phyloP scores from a whole-genome alignment of 2,888 invertebrate species.

The Bedellia somnulentella region DNA sequence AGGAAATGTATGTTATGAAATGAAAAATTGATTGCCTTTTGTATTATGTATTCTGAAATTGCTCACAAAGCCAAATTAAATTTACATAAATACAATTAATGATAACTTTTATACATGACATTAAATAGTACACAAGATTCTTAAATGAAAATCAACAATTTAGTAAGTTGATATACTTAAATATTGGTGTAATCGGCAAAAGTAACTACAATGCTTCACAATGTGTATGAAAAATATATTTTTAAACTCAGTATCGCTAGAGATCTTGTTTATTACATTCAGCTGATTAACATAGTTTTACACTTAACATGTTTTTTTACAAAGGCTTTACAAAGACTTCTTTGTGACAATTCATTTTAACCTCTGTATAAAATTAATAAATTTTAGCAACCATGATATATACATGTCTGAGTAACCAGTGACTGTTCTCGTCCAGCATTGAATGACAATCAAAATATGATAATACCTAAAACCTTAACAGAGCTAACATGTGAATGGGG shows the following conservation, averaged over 20 bases:
- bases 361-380: constrained; percentile 56
- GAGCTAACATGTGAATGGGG: constrained; percentile 52
- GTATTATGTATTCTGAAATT: constrained; percentile 58
- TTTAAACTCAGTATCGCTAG: constrained; percentile 38
- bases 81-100: constrained; percentile 59
- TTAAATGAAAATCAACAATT: constrained; percentile 28
- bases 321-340: constrained; percentile 35
- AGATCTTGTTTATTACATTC: constrained; percentile 25
- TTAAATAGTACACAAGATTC: constrained; percentile 47
- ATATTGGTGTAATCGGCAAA: constrained; percentile 29
- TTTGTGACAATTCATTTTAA: constrained; percentile 46
- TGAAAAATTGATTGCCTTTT: constrained; percentile 53
- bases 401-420: constrained; percentile 52
- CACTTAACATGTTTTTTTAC: constrained; percentile 19
- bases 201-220: constrained; percentile 32
- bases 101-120: constrained; percentile 55
- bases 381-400: constrained; percentile 53
- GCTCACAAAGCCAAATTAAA: constrained; percentile 60
- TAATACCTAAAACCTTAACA: constrained; percentile 59
- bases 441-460: constrained; percentile 57
- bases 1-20: no score
- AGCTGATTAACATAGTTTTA: constrained; percentile 3
- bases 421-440: constrained; percentile 42
- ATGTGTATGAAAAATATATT: constrained; percentile 25
- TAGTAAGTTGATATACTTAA: constrained; percentile 20